Base-by-base conservation (phyloP, 2,797 vertebrate genomes). In the Loris lydekkerianus region DNA sequence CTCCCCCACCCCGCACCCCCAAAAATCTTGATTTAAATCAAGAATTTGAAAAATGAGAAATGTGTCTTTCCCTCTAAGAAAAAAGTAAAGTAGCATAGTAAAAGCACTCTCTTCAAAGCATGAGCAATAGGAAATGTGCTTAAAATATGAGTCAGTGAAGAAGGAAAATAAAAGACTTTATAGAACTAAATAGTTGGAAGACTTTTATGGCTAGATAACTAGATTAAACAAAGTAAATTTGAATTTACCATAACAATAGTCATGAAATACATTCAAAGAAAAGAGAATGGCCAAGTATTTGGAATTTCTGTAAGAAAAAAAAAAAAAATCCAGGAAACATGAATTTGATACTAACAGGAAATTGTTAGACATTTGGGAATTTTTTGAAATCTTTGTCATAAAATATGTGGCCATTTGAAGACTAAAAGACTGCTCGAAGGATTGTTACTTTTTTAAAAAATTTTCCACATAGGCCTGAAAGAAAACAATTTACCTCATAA, bases 191-290 rank as follows among this genome's bases (percentile, higher is more conserved):
- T 83, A 49, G 15, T 65, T 90, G 27, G 7, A 75, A 93, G 58
- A 37, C 8, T 91, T 87, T 78, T 58, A 95, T 75, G 46, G 31
- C 46, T 25, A 76, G 14, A 75, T 84, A 85, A 78, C 60, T 81
- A 94, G 61, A 88, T 85, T 75, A 89, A 93, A 34, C n/a, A 92
- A 92, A 94, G 53, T 83, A 94, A 81, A 90, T 92, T 65, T 94
- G 43, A 67, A 78, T 87, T 82, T 89, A 70, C 29, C 20, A 56
- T 73, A 89, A 94, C 3, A 73, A 34, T 1, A 37, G 43, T 72
- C 94, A 72, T 49, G 27, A 89, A 82, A 88, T 85, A 17, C 14
- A 82, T 67, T 91, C 17, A 91, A 49, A 89, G 67, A 96, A 27
- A 91, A 96, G 10, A 80, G n/a, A 13, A 58, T 60, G 92, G 8